Evolutionary conservation across 2,797 vertebrate species (phyloP).

Genomic region (Arctocebus calabarensis): DNA sequence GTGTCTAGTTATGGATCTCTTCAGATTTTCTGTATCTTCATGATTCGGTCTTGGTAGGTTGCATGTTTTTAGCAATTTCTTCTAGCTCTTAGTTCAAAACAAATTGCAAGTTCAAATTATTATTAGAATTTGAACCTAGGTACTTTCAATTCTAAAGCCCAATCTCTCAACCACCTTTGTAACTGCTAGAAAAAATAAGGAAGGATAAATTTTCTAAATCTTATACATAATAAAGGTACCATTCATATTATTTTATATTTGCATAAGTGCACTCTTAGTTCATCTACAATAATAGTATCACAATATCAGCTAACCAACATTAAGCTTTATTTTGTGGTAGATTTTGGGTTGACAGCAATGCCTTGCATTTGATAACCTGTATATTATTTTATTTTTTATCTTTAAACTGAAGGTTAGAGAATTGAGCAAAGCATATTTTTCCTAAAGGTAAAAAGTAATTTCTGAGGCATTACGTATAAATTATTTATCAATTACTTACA

Average conservation of each 20-base stretch:
- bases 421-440: constrained; percentile 10
- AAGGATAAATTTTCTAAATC: background rate
- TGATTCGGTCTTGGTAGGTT: background rate
- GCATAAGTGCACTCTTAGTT: background rate
- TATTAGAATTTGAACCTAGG: background rate
- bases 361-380: background rate
- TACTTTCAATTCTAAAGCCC: background rate
- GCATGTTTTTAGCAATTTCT: background rate
- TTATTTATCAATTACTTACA: background rate
- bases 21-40: background rate
- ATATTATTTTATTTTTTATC: constrained; percentile 49
- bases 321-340: background rate
- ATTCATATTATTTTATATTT: background rate
- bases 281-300: constrained; percentile 9
- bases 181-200: constrained; percentile 3
- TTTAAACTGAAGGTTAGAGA: constrained; percentile 24
- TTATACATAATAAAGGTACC: constrained; percentile 3
- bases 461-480: constrained; percentile 9
- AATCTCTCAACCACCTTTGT: background rate
- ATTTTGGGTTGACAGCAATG: background rate
- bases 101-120: background rate
- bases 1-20: background rate
- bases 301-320: background rate
- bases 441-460: constrained; percentile 38
- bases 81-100: background rate